phyloP scores from a whole-genome alignment of 2,113 vertebrate species.

The Rhinolophus sinicus region DNA sequence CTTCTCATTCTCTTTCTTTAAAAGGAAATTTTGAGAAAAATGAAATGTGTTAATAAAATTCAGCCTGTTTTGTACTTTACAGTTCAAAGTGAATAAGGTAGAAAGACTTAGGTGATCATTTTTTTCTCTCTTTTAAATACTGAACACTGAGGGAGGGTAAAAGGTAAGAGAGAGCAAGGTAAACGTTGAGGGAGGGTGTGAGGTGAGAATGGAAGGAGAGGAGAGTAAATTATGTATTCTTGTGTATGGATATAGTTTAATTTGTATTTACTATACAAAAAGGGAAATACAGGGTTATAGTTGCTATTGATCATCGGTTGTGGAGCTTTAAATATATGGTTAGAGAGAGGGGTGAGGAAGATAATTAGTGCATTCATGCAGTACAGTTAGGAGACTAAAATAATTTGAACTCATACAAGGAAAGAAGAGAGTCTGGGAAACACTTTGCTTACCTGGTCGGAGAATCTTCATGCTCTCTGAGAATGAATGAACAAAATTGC shows the following conservation, averaged over 20 bases:
- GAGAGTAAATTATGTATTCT: slow-evolving; percentile 31
- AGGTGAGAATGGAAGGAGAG: slow-evolving; percentile 11
- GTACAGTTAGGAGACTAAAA: slow-evolving; percentile 18
- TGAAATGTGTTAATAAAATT: slow-evolving; percentile 40
- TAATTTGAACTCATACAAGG: slow-evolving; percentile 21
- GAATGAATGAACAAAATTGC: slow-evolving; percentile 45
- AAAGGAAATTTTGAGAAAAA: slow-evolving; percentile 18
- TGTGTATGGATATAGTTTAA: not conserved
- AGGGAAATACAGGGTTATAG: not conserved
- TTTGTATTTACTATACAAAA: slow-evolving; percentile 25
- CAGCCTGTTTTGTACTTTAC: slow-evolving; percentile 14
- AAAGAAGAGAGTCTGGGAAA: slow-evolving; percentile 7
- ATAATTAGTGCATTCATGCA: slow-evolving; percentile 19
- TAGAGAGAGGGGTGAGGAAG: slow-evolving; percentile 56
- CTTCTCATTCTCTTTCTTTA: slow-evolving; percentile 1
- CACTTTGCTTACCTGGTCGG: slow-evolving; percentile 18
- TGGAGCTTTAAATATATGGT: not conserved
- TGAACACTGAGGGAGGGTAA: not conserved
- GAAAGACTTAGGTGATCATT: not conserved
- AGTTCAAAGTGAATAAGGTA: not conserved
- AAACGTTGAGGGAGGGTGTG: not conserved
- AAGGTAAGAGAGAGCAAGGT: not conserved
- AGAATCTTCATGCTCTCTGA: slow-evolving; percentile 36
- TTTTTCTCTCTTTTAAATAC: not conserved
- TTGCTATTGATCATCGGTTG: not conserved